phyloP scores from a whole-genome alignment of 1,140 invertebrate genomes.

The Manduca sexta region DNA sequence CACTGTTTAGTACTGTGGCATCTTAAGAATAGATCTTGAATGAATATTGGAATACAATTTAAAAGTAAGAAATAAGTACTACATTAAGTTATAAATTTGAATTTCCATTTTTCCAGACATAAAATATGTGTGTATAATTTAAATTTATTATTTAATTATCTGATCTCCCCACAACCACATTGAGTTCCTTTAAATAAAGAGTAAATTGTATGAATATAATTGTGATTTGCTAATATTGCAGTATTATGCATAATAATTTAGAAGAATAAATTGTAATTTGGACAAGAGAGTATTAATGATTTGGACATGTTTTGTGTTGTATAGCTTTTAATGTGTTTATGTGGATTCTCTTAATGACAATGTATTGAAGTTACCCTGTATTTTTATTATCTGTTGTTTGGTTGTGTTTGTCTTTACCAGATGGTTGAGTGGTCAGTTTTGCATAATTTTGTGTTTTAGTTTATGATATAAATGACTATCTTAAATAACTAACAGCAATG shows the following conservation, averaged over 20 bases:
- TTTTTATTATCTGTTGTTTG: constrained; percentile 14
- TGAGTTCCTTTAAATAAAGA: background rate
- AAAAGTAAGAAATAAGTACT: no score
- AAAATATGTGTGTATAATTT: no score
- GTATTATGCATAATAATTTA: constrained; percentile 6
- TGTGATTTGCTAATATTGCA: constrained; percentile 1
- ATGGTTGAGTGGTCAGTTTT: constrained; percentile 16
- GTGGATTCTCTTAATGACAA: background rate
- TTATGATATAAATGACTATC: constrained; percentile 27
- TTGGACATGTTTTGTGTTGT: background rate
- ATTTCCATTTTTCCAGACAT: no score
- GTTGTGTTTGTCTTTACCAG: constrained; percentile 4
- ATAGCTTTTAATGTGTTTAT: background rate
- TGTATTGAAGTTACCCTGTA: constrained; percentile 7
- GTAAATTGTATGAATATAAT: background rate
- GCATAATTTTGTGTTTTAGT: constrained; percentile 22
- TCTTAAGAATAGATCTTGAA: no score
- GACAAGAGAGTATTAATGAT: background rate
- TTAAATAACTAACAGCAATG: constrained; percentile 1
- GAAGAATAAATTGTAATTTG: background rate
- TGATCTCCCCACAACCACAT: background rate
- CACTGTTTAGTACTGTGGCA: no score
- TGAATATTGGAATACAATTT: no score
- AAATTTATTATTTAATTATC: no score
- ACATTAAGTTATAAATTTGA: no score